phyloP scores from a whole-genome alignment of 2,113 vertebrate genomes.

The Hypanus sabinus region DNA sequence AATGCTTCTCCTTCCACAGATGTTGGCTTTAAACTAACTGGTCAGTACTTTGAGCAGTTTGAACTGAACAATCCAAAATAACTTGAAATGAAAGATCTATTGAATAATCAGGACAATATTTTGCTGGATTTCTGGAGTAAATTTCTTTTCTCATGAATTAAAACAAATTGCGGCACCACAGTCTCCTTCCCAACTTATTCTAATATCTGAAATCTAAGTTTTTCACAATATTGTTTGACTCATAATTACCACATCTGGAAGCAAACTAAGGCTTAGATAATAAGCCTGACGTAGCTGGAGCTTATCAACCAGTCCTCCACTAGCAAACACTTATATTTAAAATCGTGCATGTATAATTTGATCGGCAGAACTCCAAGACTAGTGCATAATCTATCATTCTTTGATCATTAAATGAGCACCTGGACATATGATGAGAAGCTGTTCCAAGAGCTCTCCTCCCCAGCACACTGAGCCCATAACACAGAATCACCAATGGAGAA shows the following conservation, averaged over 20 bases:
- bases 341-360: not conserved
- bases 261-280: not conserved
- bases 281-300: not conserved
- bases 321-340: not conserved
- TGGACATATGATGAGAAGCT: slow-evolving; percentile 96
- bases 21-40: not conserved
- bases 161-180: not conserved
- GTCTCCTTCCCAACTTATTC: not conserved
- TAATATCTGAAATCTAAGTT: not conserved
- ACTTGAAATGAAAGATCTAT: not conserved
- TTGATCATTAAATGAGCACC: slow-evolving; percentile 54
- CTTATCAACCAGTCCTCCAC: not conserved
- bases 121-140: not conserved
- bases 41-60: too few species aligned
- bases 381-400: not conserved
- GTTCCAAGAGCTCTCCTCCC: slow-evolving; percentile 90
- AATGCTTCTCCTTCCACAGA: not conserved
- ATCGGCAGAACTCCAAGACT: not conserved
- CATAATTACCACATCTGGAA: not conserved
- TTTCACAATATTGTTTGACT: not conserved
- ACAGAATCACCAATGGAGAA: slow-evolving; percentile 80
- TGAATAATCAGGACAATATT: not conserved
- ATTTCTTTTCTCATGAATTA: not conserved
- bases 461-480: slow-evolving; percentile 90
- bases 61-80: too few species aligned